A percentile compares a stretch with the other conserved stretches of the same genome.
phyloP scores from a whole-genome alignment of 2,797 vertebrate genomes.

The Hyperoplus immaculatus region DNA sequence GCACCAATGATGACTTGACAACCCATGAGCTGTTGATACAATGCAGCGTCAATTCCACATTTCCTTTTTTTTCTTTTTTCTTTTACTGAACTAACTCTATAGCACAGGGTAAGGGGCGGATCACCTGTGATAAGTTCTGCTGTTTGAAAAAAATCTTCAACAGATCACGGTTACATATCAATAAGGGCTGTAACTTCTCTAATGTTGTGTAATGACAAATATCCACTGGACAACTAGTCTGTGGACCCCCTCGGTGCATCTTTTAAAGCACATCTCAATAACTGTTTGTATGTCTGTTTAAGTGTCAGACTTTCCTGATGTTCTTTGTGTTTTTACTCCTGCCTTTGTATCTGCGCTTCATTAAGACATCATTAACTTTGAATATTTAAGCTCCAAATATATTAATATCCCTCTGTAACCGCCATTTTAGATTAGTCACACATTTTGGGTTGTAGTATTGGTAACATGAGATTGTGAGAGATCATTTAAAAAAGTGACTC shows the following conservation, averaged over 20 bases:
- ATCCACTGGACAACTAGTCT: background rate
- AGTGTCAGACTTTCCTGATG: background rate
- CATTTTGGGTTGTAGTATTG: background rate
- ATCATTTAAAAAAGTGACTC: background rate
- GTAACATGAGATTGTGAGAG: background rate
- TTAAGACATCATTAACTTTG: background rate
- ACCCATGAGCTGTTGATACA: constrained; percentile 25
- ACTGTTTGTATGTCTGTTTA: background rate
- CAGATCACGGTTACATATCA: background rate
- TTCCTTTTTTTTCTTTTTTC: constrained; percentile 1
- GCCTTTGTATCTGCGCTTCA: background rate
- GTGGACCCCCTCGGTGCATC: background rate
- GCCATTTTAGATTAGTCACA: background rate
- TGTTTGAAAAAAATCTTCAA: constrained; percentile 1
- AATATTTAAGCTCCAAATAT: background rate
- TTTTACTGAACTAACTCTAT: background rate
- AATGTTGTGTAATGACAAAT: background rate
- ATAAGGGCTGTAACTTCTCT: background rate
- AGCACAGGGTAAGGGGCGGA: background rate
- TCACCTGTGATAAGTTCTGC: background rate
- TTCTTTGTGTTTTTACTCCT: background rate
- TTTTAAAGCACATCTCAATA: background rate
- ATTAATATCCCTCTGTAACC: background rate
- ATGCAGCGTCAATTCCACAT: constrained; percentile 1
- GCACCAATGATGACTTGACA: constrained; percentile 40